Percentiles rank a stretch among this genome's conserved stretches.
Conservation (phyloP, 2,888 invertebrate species). For the Drosophila flavopinicola region DNA sequence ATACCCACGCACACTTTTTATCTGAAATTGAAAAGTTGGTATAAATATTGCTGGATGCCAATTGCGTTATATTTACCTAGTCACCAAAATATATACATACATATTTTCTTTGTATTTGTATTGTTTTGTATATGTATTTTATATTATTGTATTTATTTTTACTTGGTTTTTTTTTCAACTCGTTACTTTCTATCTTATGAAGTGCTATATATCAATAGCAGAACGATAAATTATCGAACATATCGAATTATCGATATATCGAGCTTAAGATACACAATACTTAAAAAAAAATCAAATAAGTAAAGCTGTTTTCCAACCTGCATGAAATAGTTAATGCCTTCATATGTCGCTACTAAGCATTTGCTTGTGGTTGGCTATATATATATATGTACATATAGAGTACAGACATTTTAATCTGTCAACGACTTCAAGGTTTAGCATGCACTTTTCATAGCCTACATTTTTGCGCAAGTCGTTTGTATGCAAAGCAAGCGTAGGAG, state of each 20-base stretch:
- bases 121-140: background rate
- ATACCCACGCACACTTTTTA: background rate
- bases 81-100: too few relatives aligned
- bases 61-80: too few relatives aligned
- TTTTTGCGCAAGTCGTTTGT: constrained; percentile 9
- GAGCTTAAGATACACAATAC: too few relatives aligned
- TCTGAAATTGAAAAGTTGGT: constrained; percentile 4
- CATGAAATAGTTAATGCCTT: too few relatives aligned
- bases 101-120: background rate
- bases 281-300: too few relatives aligned
- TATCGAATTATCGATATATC: too few relatives aligned
- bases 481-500: constrained; percentile 7
- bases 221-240: too few relatives aligned
- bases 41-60: background rate
- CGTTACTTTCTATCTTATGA: too few relatives aligned
- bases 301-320: too few relatives aligned
- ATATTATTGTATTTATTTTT: too few relatives aligned
- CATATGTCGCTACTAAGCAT: background rate
- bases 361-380: background rate
- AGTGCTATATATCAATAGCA: too few relatives aligned
- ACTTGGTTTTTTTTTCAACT: too few relatives aligned
- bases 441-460: constrained; percentile 25
- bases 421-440: constrained; percentile 23
- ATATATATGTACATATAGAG: background rate
- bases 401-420: constrained; percentile 10